Conservation (phyloP, 2,797 vertebrate species). For the Hypotaenidia okinawae region DNA sequence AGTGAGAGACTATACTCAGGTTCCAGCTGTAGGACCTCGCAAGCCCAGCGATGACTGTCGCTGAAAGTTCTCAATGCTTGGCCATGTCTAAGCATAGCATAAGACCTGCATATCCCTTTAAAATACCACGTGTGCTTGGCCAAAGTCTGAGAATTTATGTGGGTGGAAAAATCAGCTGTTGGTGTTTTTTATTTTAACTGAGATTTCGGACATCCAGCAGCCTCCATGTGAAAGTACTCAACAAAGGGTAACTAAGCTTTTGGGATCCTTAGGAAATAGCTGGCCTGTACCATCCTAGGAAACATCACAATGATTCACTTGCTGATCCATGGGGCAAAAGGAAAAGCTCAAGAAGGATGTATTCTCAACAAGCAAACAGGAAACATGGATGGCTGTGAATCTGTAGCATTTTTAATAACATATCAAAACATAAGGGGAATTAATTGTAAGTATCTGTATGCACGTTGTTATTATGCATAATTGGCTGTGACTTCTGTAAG, state of each 20-base stretch:
- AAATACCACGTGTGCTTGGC: background rate
- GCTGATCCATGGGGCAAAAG: background rate
- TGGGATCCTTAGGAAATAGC: background rate
- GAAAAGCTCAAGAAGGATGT: background rate
- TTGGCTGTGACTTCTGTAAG: background rate
- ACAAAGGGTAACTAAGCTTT: background rate
- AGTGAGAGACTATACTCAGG: background rate
- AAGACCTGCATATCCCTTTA: background rate
- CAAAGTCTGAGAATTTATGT: background rate
- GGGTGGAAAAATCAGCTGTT: background rate
- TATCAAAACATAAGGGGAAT: background rate
- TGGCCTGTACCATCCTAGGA: background rate
- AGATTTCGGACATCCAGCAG: background rate
- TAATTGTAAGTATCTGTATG: background rate
- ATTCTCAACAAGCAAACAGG: background rate
- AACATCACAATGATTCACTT: background rate
- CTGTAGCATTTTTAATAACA: background rate
- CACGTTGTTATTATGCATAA: background rate
- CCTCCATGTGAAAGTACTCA: background rate
- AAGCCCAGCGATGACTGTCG: background rate
- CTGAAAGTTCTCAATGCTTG: background rate
- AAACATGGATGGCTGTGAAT: background rate
- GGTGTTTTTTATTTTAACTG: background rate
- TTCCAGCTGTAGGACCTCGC: background rate
- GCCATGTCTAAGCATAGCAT: rapidly evolving